A percentile compares a stretch with the other conserved stretches of the same genome.
These are phyloP conservation scores for Zaprionus inermis DNA, from an alignment of 1,140 invertebrate genomes.

Conservation along the genomic window DNA sequence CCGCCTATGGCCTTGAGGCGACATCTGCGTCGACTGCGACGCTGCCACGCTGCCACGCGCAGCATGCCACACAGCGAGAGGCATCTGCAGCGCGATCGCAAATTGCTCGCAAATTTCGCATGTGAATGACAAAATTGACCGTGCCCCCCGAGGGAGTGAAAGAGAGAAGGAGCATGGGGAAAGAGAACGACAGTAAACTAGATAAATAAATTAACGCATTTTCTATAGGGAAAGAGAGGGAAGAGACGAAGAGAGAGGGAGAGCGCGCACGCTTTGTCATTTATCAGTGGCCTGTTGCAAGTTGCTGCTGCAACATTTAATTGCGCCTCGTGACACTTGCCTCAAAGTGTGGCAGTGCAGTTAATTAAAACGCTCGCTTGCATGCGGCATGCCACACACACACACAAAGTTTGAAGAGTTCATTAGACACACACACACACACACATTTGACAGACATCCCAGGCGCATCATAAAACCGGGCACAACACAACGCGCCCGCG, in stretches of 20 bases:
- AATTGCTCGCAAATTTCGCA: constrained; percentile 31
- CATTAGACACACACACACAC: constrained; percentile 2
- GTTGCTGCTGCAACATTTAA: constrained; percentile 27
- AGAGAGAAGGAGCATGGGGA: background rate
- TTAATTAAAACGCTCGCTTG: constrained; percentile 31
- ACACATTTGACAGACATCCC: background rate
- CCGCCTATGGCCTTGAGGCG: constrained; percentile 57
- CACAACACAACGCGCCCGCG: constrained; percentile 21
- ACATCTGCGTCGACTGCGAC: constrained; percentile 31
- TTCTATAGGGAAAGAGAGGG: background rate
- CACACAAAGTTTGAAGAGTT: background rate
- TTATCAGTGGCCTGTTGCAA: constrained; percentile 4
- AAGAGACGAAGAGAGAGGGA: background rate
- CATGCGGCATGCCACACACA: background rate
- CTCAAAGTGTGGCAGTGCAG: constrained; percentile 12
- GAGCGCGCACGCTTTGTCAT: background rate
- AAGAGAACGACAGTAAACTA: background rate
- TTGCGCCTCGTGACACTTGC: constrained; percentile 28
- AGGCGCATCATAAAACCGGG: constrained; percentile 10
- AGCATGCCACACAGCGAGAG: constrained; percentile 31
- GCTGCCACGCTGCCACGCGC: constrained; percentile 4
- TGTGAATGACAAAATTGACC: constrained; percentile 15
- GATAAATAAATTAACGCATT: constrained; percentile 4
- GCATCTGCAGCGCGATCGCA: background rate
- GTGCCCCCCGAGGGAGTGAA: background rate